These are phyloP conservation scores for Nerophis lumbriciformis DNA, from an alignment of 2,113 vertebrate genomes.

Conservation along the genomic window DNA sequence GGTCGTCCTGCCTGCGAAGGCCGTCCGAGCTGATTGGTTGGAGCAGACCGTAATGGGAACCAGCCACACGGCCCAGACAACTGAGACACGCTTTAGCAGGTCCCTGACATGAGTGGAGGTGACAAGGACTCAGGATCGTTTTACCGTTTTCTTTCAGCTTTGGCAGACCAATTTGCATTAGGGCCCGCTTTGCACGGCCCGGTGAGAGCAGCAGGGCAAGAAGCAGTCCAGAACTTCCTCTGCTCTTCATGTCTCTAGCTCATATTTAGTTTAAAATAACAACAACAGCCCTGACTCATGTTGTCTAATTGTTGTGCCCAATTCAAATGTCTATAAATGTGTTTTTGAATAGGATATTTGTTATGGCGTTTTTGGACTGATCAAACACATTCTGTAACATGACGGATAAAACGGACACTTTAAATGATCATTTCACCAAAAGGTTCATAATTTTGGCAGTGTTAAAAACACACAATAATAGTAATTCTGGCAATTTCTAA, in stretches of 20 bases:
- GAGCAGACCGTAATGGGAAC: slow-evolving; percentile 63
- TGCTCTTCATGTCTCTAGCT: slow-evolving; percentile 32
- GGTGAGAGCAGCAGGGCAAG: slow-evolving; percentile 38
- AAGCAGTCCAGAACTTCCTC: slow-evolving; percentile 36
- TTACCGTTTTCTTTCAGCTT: slow-evolving; percentile 65
- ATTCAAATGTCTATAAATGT: not conserved
- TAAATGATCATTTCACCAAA: too few species aligned
- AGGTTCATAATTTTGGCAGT: too few species aligned
- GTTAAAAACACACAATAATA: too few species aligned
- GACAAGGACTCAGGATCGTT: slow-evolving; percentile 70
- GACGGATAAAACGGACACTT: too few species aligned
- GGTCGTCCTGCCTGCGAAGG: slow-evolving; percentile 14
- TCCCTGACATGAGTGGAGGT: slow-evolving; percentile 69
- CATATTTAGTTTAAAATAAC: not conserved
- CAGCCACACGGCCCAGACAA: slow-evolving; percentile 53
- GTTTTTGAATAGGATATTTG: not conserved
- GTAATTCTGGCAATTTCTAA: too few species aligned
- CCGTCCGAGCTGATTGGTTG: slow-evolving; percentile 49
- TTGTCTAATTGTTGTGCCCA: not conserved
- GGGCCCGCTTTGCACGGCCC: slow-evolving; percentile 46
- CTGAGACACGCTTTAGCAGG: slow-evolving; percentile 54
- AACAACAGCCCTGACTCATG: not conserved
- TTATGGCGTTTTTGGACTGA: not conserved
- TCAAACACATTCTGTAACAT: too few species aligned
- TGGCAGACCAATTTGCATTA: slow-evolving; percentile 66